Evolutionary conservation across 2,113 vertebrate species (phyloP).

Genomic region (Lepus americanus): DNA sequence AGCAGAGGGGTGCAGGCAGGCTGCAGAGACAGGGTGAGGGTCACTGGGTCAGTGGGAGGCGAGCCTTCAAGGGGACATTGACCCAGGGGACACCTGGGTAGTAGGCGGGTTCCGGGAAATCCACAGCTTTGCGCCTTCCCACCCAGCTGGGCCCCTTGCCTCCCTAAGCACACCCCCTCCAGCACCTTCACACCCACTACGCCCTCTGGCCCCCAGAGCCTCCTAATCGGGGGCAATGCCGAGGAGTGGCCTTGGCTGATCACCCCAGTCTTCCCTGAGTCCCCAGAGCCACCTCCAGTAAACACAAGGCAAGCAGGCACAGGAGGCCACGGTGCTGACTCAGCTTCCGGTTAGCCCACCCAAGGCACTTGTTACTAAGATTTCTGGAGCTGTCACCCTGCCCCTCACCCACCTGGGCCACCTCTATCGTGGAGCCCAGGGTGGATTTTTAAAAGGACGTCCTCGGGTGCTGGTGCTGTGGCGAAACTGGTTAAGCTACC

Average conservation of each 20-base stretch:
- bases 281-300: background rate
- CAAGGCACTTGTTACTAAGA: background rate
- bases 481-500: no score
- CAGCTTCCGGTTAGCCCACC: background rate
- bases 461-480: background rate
- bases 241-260: background rate
- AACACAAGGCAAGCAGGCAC: background rate
- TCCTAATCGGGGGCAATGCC: background rate
- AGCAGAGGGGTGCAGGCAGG: background rate
- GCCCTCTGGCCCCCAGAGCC: background rate
- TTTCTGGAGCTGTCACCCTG: background rate
- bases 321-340: background rate
- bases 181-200: background rate
- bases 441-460: background rate
- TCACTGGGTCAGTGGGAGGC: background rate
- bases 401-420: background rate
- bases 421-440: background rate
- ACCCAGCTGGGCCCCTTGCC: background rate
- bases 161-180: background rate
- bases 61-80: background rate
- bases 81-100: background rate
- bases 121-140: fast-evolving
- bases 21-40: background rate
- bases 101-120: background rate
- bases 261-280: background rate